Conservation (phyloP, 2,888 invertebrate genomes). For the Adineta ricciae region DNA sequence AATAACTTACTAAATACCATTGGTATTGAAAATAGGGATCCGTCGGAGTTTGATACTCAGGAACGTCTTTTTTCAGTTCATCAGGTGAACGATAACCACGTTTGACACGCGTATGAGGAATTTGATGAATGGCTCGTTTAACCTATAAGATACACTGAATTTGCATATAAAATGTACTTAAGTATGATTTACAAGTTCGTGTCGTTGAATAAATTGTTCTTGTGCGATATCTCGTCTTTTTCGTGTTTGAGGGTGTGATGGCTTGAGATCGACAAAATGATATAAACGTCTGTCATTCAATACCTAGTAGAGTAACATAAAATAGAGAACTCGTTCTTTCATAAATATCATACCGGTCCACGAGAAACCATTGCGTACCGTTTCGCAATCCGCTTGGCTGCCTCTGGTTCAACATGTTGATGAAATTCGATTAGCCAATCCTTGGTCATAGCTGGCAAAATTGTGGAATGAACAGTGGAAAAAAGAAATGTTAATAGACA, state of each 20-base stretch:
- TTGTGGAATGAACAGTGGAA: neutral
- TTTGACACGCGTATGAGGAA: slow-evolving; percentile 61
- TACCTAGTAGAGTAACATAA: neutral
- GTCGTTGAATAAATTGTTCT: slow-evolving; percentile 9
- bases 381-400: neutral
- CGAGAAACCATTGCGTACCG: slow-evolving; percentile 1
- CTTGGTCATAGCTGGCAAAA: neutral
- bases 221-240: neutral
- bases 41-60: slow-evolving; percentile 61
- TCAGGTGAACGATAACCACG: slow-evolving; percentile 65
- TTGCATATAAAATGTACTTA: neutral
- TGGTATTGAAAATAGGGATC: slow-evolving; percentile 93
- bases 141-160: slow-evolving; percentile 48
- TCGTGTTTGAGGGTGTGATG: neutral
- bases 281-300: neutral
- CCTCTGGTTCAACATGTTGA: neutral
- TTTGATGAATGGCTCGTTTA: slow-evolving; percentile 78
- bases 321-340: neutral
- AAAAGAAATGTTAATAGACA: neutral
- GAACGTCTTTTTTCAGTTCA: slow-evolving; percentile 35
- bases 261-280: slow-evolving; percentile 3
- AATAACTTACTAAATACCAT: slow-evolving; percentile 72
- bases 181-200: neutral
- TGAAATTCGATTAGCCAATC: slow-evolving; percentile 20
- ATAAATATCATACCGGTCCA: neutral